Evolutionary conservation across 2,888 invertebrate genomes (phyloP), one percentile per base, ranked within the genome.

Genomic region (Thumatha senex): DNA sequence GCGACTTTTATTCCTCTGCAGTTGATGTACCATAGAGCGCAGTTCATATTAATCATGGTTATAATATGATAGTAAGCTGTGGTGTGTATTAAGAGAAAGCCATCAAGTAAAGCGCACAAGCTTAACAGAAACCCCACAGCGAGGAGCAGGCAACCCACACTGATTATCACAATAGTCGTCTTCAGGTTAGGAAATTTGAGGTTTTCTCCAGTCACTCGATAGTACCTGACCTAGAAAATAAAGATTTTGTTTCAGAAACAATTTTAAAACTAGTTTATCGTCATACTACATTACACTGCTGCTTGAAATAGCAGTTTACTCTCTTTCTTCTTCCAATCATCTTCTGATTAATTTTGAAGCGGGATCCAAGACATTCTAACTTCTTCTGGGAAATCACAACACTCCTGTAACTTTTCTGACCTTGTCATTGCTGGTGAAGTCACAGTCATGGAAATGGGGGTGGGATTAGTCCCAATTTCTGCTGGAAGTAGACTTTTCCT

Each of bases 41-140:
- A 94, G 72, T 94, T 95, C 95, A 95, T 95, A 65, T 95, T 95
- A 44, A 95, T 93, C 94, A 94, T 95, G 0, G 92, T 94, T 31
- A 95, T 93, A 40, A 95, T 94, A 63, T 95, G 95, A 68, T 93
- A 93, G 69, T 94, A 94, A 0, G 93, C 94, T 1, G 82, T 74
- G 0, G 94, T 95, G 63, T 95, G 95, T 70, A 92, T 92, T 10
- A 95, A 71, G 2, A 93, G 91, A 73, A 94, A 95, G 0, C 94
- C 95, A 40, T 94, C 94, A 51, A 95, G 71, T 11, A 94, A 76
- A 2, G 92, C 92, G 57, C 93, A 93, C 1, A 95, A 80, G 29
- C 93, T 92, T 13, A 94, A 77, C 24, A 94, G 78, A 69, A 94
- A 94, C 40, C 92, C 84, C 1, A 93, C 84, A 0, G 95, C 94